These are phyloP conservation scores for Apodemus agrarius DNA, from an alignment of 2,797 vertebrate species.

Conservation along the genomic window DNA sequence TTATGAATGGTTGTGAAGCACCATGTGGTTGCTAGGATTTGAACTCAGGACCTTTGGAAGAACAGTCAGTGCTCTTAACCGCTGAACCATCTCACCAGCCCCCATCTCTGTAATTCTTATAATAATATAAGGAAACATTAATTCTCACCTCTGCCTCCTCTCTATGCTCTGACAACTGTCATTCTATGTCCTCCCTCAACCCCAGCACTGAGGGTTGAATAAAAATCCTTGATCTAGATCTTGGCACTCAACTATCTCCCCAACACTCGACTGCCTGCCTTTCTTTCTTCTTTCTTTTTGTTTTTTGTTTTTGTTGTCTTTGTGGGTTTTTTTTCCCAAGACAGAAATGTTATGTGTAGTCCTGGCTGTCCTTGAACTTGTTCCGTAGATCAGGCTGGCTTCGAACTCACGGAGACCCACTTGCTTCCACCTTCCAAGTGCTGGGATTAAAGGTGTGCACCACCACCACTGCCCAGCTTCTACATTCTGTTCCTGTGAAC, in stretches of 20 bases:
- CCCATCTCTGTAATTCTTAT: background rate
- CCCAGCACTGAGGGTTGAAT: background rate
- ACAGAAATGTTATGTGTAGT: background rate
- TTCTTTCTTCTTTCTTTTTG: background rate
- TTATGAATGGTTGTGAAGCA: too few species aligned
- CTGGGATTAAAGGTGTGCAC: background rate
- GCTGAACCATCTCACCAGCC: too few species aligned
- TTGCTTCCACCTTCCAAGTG: background rate
- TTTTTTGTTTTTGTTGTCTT: background rate
- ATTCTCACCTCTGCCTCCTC: background rate
- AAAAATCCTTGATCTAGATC: background rate
- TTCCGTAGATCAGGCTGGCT: background rate
- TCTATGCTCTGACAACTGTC: background rate
- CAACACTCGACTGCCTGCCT: background rate
- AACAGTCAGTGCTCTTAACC: too few species aligned
- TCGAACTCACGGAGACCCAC: background rate
- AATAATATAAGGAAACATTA: background rate
- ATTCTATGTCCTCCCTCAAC: background rate
- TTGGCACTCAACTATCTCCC: background rate
- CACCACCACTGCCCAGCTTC: background rate
- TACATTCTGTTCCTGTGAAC: background rate
- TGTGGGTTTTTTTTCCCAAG: background rate
- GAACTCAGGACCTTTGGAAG: too few species aligned
- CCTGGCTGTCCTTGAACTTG: background rate
- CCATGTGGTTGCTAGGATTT: too few species aligned